Conservation (phyloP, 2,888 invertebrate genomes). For the Rhyacophila evoluta region DNA sequence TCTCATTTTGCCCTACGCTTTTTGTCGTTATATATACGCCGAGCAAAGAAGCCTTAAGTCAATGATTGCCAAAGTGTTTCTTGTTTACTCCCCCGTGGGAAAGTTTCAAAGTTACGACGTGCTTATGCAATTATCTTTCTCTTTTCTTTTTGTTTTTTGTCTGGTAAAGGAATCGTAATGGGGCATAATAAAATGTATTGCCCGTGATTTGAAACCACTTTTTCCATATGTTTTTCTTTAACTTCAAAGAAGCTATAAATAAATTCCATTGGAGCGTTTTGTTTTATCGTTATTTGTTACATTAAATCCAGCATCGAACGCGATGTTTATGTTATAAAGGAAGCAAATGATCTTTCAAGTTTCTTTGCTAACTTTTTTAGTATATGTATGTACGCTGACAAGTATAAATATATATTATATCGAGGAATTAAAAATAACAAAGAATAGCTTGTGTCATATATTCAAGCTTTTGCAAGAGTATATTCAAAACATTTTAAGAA, state of each 20-base stretch:
- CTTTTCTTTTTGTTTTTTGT: neutral
- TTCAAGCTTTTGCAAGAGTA: too few species aligned
- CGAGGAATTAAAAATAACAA: too few species aligned
- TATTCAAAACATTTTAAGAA: too few species aligned
- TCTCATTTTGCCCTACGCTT: conserved; percentile 20
- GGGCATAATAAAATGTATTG: neutral
- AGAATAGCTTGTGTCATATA: too few species aligned
- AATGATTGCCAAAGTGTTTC: conserved; percentile 24
- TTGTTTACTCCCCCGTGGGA: conserved; percentile 22
- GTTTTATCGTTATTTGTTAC: too few species aligned
- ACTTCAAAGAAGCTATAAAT: neutral
- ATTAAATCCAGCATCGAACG: too few species aligned
- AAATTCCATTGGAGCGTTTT: too few species aligned
- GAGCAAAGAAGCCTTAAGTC: conserved; percentile 22
- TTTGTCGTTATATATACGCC: conserved; percentile 13
- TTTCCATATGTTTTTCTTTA: neutral
- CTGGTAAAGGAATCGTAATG: neutral
- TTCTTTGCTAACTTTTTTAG: too few species aligned
- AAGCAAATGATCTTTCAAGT: too few species aligned
- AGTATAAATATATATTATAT: too few species aligned
- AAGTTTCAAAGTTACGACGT: conserved; percentile 22
- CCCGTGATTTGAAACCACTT: neutral
- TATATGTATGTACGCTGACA: too few species aligned
- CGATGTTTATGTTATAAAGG: too few species aligned
- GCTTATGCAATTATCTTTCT: conserved; percentile 12